Evolutionary conservation across 2,888 invertebrate species (phyloP), one percentile per base, ranked within the genome.

Genomic region (Sminthurinus aureus): DNA sequence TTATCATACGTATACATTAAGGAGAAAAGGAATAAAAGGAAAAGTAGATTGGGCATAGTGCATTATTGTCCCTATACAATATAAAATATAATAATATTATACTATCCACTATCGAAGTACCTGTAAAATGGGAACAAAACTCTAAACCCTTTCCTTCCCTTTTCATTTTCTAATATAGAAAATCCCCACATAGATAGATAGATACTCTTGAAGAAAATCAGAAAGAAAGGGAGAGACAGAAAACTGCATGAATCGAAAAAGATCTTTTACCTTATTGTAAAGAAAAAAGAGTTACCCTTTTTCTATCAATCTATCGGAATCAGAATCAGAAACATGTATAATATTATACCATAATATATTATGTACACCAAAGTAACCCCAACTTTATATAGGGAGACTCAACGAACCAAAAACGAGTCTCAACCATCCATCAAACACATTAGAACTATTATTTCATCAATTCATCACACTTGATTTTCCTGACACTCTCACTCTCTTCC

Each of bases 391-490:
- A 6, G 38, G 38, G 38, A 38, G 38, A 38, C 6, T 38, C 38
- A 38, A 38, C 58, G 58, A 58, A 58, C 58, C 58, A 58, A 58
- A 58, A 58, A 58, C 58, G 58, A 20, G 76, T 76, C 51, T 66
- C 67, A 71, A 26, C 79, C 79, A 79, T 79, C 79, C 79, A 79
- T 79, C 79, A 79, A 38, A 50, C 79, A 79, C 51, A 79, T 81
- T 58, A 58, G 15, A 69, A 51, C 67, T 69, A 79, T 69, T 79
- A n/a, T 51, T 78, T 78, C 67, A 79, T 69, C 51, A 51, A 79
- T 79, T 69, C 79, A 79, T 79, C 79, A 79, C 79, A 69, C 79
- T 79, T 79, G 79, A 79, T 69, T 79, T 79, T 79, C 12, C 79
- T 66, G 66, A 18, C 67, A n/a, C 69, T 66, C 51, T 66, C 79